Conservation (phyloP, 2,888 invertebrate species). For the Synergus laeviventris region DNA sequence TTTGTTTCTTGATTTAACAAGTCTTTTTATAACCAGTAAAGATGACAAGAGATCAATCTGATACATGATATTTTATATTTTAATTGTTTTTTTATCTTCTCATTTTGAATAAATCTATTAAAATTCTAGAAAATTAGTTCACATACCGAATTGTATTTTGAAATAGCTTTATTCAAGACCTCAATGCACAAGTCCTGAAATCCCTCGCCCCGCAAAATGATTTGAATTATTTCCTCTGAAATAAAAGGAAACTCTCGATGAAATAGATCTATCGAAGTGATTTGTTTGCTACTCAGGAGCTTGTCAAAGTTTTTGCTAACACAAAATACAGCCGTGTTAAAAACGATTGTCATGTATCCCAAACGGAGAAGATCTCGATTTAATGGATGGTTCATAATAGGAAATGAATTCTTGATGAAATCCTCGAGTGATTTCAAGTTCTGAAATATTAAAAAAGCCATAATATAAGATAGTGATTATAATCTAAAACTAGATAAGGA, state of each 20-base stretch:
- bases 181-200: constrained; percentile 53
- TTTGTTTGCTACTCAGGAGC: constrained; percentile 39
- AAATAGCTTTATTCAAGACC: constrained; percentile 51
- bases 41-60: constrained; percentile 58
- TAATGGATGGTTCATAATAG: constrained; percentile 1
- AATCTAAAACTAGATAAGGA: constrained; percentile 12
- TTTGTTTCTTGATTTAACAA: constrained; percentile 45
- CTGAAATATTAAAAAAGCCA: constrained; percentile 48
- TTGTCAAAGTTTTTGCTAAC: constrained; percentile 53
- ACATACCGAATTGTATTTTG: constrained; percentile 54
- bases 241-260: constrained; percentile 55
- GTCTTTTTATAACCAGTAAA: constrained; percentile 53
- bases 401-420: constrained; percentile 54
- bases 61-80: constrained; percentile 51
- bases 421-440: constrained; percentile 50
- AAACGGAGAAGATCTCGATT: constrained; percentile 39
- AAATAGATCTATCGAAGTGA: constrained; percentile 41
- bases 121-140: neutral
- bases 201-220: constrained; percentile 51
- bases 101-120: neutral
- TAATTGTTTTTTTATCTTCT: neutral
- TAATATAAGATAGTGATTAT: neutral
- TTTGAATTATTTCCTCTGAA: constrained; percentile 53
- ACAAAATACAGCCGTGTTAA: constrained; percentile 56
- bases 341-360: constrained; percentile 54